phyloP scores from a whole-genome alignment of 2,113 vertebrate genomes.

The Mirounga angustirostris region DNA sequence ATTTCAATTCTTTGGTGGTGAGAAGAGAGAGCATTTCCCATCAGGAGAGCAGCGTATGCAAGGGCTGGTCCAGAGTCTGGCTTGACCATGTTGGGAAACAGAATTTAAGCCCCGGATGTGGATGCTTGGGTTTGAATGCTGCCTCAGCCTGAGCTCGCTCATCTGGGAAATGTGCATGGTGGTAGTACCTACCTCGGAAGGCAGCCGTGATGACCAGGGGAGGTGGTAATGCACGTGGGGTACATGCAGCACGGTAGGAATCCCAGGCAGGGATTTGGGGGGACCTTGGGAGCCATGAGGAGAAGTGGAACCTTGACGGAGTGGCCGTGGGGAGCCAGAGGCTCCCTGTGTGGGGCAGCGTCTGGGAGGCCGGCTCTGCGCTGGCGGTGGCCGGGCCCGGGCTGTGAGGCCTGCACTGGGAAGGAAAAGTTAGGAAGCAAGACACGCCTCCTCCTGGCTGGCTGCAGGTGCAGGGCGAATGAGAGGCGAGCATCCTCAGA shows the following conservation, averaged over 20 bases:
- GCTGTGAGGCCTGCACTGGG: rapidly evolving
- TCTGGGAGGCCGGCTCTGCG: background rate
- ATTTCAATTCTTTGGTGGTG: background rate
- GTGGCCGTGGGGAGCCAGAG: background rate
- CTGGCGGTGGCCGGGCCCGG: background rate
- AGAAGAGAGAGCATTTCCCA: background rate
- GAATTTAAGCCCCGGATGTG: background rate
- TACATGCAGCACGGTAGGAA: background rate
- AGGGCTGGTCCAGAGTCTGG: background rate
- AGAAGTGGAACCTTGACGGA: background rate
- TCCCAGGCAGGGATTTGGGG: background rate
- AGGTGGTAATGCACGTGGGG: rapidly evolving
- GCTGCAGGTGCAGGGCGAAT: rapidly evolving
- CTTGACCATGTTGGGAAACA: background rate
- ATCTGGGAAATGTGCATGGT: background rate
- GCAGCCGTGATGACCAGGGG: rapidly evolving
- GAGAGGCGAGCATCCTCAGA: rapidly evolving
- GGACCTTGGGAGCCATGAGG: background rate
- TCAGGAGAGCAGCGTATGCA: background rate
- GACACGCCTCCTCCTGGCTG: background rate
- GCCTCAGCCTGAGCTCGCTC: background rate
- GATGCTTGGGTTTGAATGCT: background rate
- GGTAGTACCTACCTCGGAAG: background rate
- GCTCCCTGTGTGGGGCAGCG: rapidly evolving
- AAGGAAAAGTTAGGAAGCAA: no score